Percentiles rank a stretch among this genome's conserved stretches.
Conservation (phyloP, 2,797 vertebrate species). For the Yasuhikotakia modesta region DNA sequence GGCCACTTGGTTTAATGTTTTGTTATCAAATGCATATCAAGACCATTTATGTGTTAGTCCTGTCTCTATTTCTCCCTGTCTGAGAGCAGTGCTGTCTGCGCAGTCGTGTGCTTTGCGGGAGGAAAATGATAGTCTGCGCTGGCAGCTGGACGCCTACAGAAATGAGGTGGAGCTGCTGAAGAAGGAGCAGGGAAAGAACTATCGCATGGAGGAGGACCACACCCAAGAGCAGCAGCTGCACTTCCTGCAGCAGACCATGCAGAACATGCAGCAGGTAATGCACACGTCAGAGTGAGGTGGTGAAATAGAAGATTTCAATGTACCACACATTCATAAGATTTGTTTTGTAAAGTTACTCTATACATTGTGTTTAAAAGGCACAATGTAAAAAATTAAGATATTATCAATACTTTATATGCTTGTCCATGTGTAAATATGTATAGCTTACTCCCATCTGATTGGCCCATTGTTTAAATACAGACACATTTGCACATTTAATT, state of each 20-base stretch:
- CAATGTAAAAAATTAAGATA: no score
- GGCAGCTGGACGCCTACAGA: conserved; percentile 94
- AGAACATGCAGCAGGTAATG: conserved; percentile 92
- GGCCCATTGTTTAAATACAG: no score
- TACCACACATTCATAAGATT: no score
- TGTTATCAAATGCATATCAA: background rate
- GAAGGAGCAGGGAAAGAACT: conserved; percentile 83
- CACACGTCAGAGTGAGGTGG: background rate
- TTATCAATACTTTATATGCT: no score
- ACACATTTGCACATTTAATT: no score
- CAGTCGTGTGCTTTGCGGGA: conserved; percentile 85
- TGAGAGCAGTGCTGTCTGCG: conserved; percentile 75
- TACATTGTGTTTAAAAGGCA: background rate
- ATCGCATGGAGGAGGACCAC: conserved; percentile 81
- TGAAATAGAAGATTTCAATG: no score
- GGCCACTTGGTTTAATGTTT: background rate
- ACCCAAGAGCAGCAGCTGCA: conserved; percentile 86
- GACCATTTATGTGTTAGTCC: background rate
- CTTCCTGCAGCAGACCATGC: conserved; percentile 90
- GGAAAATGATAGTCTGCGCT: conserved; percentile 93
- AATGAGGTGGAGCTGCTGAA: conserved; percentile 93
- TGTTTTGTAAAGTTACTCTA: background rate
- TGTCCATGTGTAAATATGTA: no score
- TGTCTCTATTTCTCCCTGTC: background rate
- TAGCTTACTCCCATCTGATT: no score